Conservation (phyloP, 2,888 invertebrate genomes). For the Caenorhabditis japonica region DNA sequence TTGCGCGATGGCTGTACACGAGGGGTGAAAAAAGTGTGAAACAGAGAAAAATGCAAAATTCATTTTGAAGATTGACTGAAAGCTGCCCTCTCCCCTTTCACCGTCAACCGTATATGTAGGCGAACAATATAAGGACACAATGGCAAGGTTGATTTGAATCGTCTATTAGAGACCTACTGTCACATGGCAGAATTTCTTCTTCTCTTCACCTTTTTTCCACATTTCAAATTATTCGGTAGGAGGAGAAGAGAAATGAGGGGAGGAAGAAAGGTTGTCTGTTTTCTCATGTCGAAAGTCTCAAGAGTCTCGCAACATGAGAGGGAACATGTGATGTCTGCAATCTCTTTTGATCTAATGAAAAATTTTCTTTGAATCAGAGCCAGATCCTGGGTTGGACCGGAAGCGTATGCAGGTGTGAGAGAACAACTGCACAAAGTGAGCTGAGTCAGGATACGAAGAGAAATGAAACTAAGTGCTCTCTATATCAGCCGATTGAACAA, state of each 20-base stretch:
- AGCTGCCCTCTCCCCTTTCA: slow-evolving; percentile 26
- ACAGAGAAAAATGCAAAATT: slow-evolving; percentile 21
- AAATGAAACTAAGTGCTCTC: too few species aligned
- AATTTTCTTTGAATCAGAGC: slow-evolving; percentile 21
- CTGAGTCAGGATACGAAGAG: slow-evolving; percentile 4
- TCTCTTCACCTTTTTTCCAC: slow-evolving; percentile 4
- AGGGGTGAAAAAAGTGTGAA: slow-evolving; percentile 23
- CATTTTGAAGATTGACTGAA: slow-evolving; percentile 39
- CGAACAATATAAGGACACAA: slow-evolving; percentile 50
- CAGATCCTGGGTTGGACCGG: slow-evolving; percentile 15
- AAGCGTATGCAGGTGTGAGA: slow-evolving; percentile 20
- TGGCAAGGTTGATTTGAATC: slow-evolving; percentile 49
- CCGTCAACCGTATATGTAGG: neutral
- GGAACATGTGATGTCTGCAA: slow-evolving; percentile 51
- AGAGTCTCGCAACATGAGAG: slow-evolving; percentile 35
- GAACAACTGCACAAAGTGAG: slow-evolving; percentile 36
- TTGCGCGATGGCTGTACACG: slow-evolving; percentile 26
- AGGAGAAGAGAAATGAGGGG: slow-evolving; percentile 4
- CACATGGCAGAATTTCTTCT: slow-evolving; percentile 26
- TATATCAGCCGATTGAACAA: slow-evolving; percentile 27
- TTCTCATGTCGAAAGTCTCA: too few species aligned
- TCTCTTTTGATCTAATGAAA: slow-evolving; percentile 1
- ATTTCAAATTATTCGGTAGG: slow-evolving; percentile 34
- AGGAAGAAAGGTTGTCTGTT: slow-evolving; percentile 31
- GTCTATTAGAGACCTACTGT: slow-evolving; percentile 26